phyloP scores from a whole-genome alignment of 2,113 vertebrate species.

The Ochotona curzoniae region DNA sequence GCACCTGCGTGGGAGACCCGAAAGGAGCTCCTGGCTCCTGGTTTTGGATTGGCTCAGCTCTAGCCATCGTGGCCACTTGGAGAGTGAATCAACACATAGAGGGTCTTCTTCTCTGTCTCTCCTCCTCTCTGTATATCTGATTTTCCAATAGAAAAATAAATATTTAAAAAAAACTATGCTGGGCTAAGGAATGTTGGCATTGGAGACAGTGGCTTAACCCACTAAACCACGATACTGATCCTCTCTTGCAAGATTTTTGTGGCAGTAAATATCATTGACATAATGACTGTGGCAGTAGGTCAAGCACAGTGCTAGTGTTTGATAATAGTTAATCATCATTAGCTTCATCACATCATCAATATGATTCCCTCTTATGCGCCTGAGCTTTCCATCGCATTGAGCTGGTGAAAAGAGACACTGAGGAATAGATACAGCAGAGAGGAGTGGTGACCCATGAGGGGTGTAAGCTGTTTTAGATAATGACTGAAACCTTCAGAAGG shows the following conservation, averaged over 20 bases:
- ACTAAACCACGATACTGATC: too few relatives aligned
- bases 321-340: neutral
- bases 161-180: too few relatives aligned
- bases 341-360: neutral
- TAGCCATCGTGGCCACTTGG: too few relatives aligned
- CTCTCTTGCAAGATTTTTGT: neutral
- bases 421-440: neutral
- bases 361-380: neutral
- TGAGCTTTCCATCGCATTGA: neutral
- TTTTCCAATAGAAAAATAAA: too few relatives aligned
- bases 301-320: neutral
- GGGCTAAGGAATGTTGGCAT: too few relatives aligned
- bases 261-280: neutral
- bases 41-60: too few relatives aligned
- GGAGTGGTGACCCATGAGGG: neutral
- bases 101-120: too few relatives aligned
- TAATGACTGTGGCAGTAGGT: neutral
- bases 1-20: too few relatives aligned
- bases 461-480: neutral
- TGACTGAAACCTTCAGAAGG: slow-evolving; percentile 41
- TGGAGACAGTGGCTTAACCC: too few relatives aligned
- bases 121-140: too few relatives aligned
- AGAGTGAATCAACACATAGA: too few relatives aligned
- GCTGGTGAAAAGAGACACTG: neutral
- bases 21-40: too few relatives aligned